Evolutionary conservation across 1,140 invertebrate species (phyloP).

Genomic region (Apis florea): DNA sequence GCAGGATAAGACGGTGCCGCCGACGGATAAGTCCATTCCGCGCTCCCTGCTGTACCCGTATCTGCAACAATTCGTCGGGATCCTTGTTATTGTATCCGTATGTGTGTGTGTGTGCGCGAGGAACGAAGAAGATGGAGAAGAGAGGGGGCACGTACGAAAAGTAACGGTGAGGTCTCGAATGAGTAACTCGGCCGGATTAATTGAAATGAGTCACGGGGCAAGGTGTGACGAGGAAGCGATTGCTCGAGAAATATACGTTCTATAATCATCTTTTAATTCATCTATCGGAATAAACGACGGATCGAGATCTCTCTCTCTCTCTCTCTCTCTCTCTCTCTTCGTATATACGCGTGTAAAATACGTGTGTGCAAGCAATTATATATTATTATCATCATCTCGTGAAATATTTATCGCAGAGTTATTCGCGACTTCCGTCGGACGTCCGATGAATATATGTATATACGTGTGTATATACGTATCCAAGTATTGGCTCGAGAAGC

Average conservation of each 20-base stretch:
- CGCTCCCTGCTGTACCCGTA: constrained; percentile 69
- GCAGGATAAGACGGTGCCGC: constrained; percentile 77
- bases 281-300: too few species aligned
- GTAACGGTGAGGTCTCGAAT: constrained; percentile 52
- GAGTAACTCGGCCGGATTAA: constrained; percentile 67
- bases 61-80: constrained; percentile 68
- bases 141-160: too few species aligned
- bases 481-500: not conserved
- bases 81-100: too few species aligned
- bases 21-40: constrained; percentile 78
- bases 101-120: too few species aligned
- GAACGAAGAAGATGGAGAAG: too few species aligned
- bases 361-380: not conserved
- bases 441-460: constrained; percentile 24
- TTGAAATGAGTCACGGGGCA: constrained; percentile 64
- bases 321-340: too few species aligned
- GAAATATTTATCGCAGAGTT: constrained; percentile 41
- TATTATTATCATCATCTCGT: constrained; percentile 42
- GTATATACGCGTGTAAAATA: not conserved
- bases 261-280: too few species aligned
- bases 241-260: constrained; percentile 27
- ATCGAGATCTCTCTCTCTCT: too few species aligned
- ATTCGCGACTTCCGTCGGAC: constrained; percentile 43
- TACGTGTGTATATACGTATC: not conserved
- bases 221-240: constrained; percentile 50